Conservation (phyloP, 2,888 invertebrate genomes). For the Blastobasis adustella region DNA sequence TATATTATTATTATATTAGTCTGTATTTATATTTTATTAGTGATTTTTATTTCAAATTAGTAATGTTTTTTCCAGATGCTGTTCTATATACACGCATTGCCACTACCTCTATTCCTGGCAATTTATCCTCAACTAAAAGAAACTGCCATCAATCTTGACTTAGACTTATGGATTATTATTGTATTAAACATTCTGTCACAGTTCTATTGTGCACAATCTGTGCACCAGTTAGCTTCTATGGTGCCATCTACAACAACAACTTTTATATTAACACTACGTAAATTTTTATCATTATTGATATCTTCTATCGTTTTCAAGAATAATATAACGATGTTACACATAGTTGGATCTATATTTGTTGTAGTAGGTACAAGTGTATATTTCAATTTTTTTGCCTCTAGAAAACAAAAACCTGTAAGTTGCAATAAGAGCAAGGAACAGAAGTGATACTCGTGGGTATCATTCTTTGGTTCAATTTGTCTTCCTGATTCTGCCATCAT, state of each 20-base stretch:
- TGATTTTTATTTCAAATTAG: background rate
- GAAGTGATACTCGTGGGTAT: too few species aligned
- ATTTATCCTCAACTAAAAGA: slow-evolving; percentile 41
- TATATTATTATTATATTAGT: too few species aligned
- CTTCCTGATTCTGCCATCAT: too few species aligned
- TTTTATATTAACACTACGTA: slow-evolving; percentile 58
- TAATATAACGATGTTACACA: slow-evolving; percentile 50
- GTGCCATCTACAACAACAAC: slow-evolving; percentile 59
- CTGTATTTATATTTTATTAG: too few species aligned
- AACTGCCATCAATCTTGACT: slow-evolving; percentile 26
- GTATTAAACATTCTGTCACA: slow-evolving; percentile 46
- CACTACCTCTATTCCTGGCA: slow-evolving; percentile 49
- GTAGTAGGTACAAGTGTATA: slow-evolving; percentile 56
- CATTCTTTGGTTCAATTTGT: too few species aligned
- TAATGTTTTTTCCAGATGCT: slow-evolving; percentile 51
- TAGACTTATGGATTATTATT: slow-evolving; percentile 43
- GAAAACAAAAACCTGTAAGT: slow-evolving; percentile 44
- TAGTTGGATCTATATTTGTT: slow-evolving; percentile 49
- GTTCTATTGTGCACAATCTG: slow-evolving; percentile 55
- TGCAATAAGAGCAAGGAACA: slow-evolving; percentile 21
- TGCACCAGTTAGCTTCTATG: slow-evolving; percentile 53
- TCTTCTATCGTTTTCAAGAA: slow-evolving; percentile 62
- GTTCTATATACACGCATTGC: slow-evolving; percentile 56
- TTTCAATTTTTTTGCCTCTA: slow-evolving; percentile 50
- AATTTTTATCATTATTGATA: slow-evolving; percentile 53